phyloP scores from a whole-genome alignment of 2,888 invertebrate species.

The Allophyes oxyacanthae region DNA sequence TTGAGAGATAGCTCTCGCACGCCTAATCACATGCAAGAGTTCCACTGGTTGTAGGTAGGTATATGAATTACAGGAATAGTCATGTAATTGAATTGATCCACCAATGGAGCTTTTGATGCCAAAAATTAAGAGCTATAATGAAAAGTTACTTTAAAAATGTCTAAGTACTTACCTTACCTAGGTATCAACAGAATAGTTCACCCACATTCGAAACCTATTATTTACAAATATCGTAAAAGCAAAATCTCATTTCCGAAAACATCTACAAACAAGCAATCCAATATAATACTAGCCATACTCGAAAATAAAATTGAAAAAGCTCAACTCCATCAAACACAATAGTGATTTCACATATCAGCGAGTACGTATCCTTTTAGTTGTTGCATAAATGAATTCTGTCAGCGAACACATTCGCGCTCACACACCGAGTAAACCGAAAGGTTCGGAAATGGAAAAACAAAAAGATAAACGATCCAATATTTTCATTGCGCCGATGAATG shows the following conservation, averaged over 20 bases:
- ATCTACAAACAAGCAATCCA: slow-evolving; percentile 41
- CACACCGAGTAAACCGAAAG: slow-evolving; percentile 69
- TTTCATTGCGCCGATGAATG: slow-evolving; percentile 84
- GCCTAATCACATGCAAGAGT: too few relatives aligned
- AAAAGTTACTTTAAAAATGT: too few relatives aligned
- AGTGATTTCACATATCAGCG: slow-evolving; percentile 82
- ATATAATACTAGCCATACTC: slow-evolving; percentile 39
- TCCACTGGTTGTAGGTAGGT: too few relatives aligned
- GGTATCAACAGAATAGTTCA: too few relatives aligned
- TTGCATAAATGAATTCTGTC: slow-evolving; percentile 82
- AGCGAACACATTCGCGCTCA: slow-evolving; percentile 70
- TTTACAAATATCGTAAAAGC: slow-evolving; percentile 16
- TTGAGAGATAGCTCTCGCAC: too few relatives aligned
- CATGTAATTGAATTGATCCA: too few relatives aligned
- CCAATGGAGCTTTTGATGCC: too few relatives aligned
- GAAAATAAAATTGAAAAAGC: slow-evolving; percentile 63
- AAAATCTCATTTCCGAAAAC: slow-evolving; percentile 35
- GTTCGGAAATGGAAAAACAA: slow-evolving; percentile 72
- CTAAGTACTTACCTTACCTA: too few relatives aligned
- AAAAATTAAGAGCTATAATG: too few relatives aligned
- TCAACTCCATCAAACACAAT: slow-evolving; percentile 70
- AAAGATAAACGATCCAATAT: slow-evolving; percentile 84
- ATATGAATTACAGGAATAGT: too few relatives aligned
- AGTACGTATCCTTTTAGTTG: slow-evolving; percentile 72
- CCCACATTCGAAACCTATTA: too few relatives aligned